phyloP scores from a whole-genome alignment of 2,113 vertebrate genomes.

The Tupaia tana region DNA sequence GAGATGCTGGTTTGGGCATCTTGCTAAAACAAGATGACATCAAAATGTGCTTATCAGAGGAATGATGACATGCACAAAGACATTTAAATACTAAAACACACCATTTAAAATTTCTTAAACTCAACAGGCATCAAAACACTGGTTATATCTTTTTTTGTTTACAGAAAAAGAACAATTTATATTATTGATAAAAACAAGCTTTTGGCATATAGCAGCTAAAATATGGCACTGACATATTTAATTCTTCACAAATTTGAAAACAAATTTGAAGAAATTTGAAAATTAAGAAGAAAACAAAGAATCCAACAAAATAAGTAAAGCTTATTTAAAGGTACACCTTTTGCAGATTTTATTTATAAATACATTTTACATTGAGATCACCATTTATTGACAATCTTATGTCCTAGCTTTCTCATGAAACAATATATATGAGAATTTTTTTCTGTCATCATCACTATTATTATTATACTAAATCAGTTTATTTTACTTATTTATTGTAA shows the following conservation, averaged over 20 bases:
- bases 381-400: background rate
- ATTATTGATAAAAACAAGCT: background rate
- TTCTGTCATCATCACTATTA: background rate
- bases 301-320: background rate
- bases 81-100: background rate
- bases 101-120: constrained; percentile 36
- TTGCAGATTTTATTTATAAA: constrained; percentile 15
- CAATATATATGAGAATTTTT: background rate
- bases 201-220: background rate
- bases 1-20: background rate
- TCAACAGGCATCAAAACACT: background rate
- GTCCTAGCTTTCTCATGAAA: background rate
- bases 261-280: background rate
- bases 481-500: background rate
- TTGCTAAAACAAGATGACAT: background rate
- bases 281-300: constrained; percentile 10
- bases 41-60: background rate
- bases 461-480: background rate
- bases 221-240: background rate
- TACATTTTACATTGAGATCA: background rate
- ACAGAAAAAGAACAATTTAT: background rate
- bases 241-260: constrained; percentile 42
- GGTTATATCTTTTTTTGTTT: background rate
- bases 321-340: background rate
- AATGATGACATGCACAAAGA: background rate